Percentiles rank a stretch among this genome's conserved stretches.
These are phyloP conservation scores for Acrobasis repandana DNA, from an alignment of 2,888 invertebrate species.

Conservation along the genomic window DNA sequence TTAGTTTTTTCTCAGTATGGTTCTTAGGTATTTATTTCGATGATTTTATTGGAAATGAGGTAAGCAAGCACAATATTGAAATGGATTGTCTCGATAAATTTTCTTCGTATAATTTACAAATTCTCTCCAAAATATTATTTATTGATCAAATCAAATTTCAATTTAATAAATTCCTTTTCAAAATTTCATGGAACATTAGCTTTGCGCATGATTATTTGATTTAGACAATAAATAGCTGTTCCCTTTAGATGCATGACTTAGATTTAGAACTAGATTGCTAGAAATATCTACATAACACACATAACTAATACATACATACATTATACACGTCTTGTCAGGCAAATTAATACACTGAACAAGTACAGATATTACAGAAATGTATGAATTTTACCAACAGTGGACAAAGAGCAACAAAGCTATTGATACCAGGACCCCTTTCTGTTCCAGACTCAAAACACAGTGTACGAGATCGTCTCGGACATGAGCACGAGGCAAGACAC, in stretches of 20 bases:
- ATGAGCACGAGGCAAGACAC: conserved; percentile 97
- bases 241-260: conserved; percentile 24
- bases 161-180: conserved; percentile 22
- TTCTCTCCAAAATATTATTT: not conserved
- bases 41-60: too few species aligned
- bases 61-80: too few species aligned
- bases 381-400: conserved; percentile 60
- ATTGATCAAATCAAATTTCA: not conserved
- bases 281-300: conserved; percentile 23
- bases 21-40: too few species aligned
- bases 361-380: conserved; percentile 52
- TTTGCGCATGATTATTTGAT: conserved; percentile 38
- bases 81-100: not conserved
- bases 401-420: conserved; percentile 75
- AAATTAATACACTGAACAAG: conserved; percentile 37
- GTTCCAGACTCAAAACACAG: conserved; percentile 97
- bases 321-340: conserved; percentile 31
- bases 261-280: conserved; percentile 20
- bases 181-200: conserved; percentile 36
- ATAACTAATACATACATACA: conserved; percentile 34
- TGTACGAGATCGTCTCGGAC: conserved; percentile 98
- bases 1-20: too few species aligned
- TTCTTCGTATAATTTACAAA: not conserved
- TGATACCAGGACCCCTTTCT: conserved; percentile 83
- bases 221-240: conserved; percentile 12